phyloP scores from a whole-genome alignment of 1,140 invertebrate genomes.

The Conus betulinus region DNA sequence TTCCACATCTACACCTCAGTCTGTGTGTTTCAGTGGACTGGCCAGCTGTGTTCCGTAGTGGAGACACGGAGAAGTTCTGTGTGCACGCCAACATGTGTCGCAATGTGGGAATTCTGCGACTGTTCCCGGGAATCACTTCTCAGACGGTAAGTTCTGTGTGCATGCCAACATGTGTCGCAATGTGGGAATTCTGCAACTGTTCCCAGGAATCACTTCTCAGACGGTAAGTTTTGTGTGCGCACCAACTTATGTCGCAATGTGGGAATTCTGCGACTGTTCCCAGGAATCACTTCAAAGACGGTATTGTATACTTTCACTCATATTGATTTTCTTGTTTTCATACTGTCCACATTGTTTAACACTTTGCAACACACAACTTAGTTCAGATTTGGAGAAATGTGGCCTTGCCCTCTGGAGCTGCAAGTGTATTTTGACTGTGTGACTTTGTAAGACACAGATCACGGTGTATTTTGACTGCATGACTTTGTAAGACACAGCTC shows the following conservation, averaged over 20 bases:
- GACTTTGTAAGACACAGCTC: too few species aligned
- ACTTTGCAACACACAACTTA: too few species aligned
- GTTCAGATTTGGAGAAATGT: too few species aligned
- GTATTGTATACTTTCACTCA: slow-evolving; percentile 73
- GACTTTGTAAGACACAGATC: too few species aligned
- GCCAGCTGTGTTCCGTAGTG: slow-evolving; percentile 85
- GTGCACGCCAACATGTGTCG: slow-evolving; percentile 87
- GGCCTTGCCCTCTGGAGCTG: too few species aligned
- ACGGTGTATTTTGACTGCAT: too few species aligned
- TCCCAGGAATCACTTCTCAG: slow-evolving; percentile 87
- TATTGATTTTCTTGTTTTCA: too few species aligned
- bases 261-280: slow-evolving; percentile 88
- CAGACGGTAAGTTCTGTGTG: slow-evolving; percentile 81
- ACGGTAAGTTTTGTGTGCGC: slow-evolving; percentile 79
- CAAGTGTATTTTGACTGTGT: too few species aligned
- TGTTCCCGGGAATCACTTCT: slow-evolving; percentile 93
- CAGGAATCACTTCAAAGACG: slow-evolving; percentile 87
- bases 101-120: slow-evolving; percentile 89
- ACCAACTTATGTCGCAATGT: slow-evolving; percentile 87
- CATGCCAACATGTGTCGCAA: slow-evolving; percentile 83
- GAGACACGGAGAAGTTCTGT: slow-evolving; percentile 84
- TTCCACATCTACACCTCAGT: slow-evolving; percentile 36
- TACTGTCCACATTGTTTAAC: too few species aligned
- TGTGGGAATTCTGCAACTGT: slow-evolving; percentile 90
- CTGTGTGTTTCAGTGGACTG: slow-evolving; percentile 84